Evolutionary conservation across 2,888 invertebrate species (phyloP).

Genomic region (Pogonocherus hispidulus): DNA sequence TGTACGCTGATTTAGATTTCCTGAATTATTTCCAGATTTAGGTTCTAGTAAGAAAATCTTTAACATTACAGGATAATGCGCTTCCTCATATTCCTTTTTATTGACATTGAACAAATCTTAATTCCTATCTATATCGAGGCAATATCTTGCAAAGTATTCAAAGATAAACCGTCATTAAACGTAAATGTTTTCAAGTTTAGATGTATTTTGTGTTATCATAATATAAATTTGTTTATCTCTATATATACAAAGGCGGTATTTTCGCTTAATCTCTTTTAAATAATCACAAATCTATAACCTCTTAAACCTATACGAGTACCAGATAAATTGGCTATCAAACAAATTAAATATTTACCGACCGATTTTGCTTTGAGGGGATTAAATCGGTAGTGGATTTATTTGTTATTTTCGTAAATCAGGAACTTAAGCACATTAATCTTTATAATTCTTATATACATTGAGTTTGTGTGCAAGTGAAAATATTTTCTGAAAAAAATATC

Average conservation of each 20-base stretch:
- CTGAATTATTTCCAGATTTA: too few relatives aligned
- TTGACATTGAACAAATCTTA: not conserved
- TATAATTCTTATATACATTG: too few relatives aligned
- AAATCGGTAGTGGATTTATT: slow-evolving; percentile 9
- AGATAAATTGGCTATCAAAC: slow-evolving; percentile 28
- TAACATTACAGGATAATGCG: too few relatives aligned
- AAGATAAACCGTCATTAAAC: slow-evolving; percentile 16
- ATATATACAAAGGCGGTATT: slow-evolving; percentile 44
- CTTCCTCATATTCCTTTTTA: not conserved
- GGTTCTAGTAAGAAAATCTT: too few relatives aligned
- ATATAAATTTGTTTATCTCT: slow-evolving; percentile 44
- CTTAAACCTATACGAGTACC: slow-evolving; percentile 31
- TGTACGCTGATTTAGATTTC: too few relatives aligned
- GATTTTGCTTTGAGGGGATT: slow-evolving; percentile 13
- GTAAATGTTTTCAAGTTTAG: slow-evolving; percentile 19
- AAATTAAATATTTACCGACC: slow-evolving; percentile 30
- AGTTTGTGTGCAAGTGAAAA: too few relatives aligned
- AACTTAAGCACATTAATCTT: not conserved
- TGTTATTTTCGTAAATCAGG: not conserved
- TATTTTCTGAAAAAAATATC: too few relatives aligned
- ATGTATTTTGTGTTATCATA: slow-evolving; percentile 37
- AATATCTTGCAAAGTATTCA: slow-evolving; percentile 6
- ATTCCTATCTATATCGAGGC: slow-evolving; percentile 9
- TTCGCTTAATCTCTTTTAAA: slow-evolving; percentile 47
- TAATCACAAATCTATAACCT: slow-evolving; percentile 47